A percentile compares a stretch with the other conserved stretches of the same genome.
phyloP scores from a whole-genome alignment of 1,140 invertebrate genomes.

The Epicauta chinensis region DNA sequence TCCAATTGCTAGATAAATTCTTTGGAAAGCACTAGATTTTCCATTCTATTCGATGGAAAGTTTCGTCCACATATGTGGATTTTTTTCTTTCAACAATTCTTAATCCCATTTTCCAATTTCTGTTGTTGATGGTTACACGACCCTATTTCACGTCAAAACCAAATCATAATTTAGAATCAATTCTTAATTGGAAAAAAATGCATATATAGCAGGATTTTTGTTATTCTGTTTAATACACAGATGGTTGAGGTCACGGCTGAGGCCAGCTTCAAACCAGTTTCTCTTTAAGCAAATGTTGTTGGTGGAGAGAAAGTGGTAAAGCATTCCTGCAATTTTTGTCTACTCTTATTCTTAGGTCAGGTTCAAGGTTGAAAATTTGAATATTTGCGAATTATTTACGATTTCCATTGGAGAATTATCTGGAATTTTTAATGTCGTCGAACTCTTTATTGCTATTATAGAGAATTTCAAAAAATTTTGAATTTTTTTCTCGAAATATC shows the following conservation, averaged over 20 bases:
- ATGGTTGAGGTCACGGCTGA: slow-evolving; percentile 18
- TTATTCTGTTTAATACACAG: neutral
- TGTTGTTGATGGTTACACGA: no score
- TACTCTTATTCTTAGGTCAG: slow-evolving; percentile 9
- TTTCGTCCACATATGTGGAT: neutral
- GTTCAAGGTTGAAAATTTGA: slow-evolving; percentile 10
- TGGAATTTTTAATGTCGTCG: no score
- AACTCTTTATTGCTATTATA: no score
- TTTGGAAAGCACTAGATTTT: neutral
- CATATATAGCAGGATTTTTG: no score
- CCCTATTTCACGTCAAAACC: neutral
- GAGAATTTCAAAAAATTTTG: no score
- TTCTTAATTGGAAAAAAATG: no score
- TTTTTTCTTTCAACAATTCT: neutral
- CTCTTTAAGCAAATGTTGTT: slow-evolving; percentile 6
- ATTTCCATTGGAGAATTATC: no score
- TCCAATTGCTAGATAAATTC: slow-evolving; percentile 6
- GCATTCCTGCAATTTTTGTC: slow-evolving; percentile 1
- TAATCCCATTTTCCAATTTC: no score
- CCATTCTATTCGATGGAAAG: no score
- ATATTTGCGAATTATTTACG: neutral
- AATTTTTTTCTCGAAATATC: no score
- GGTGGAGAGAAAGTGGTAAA: slow-evolving; percentile 7
- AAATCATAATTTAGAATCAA: no score
- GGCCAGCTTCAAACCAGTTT: slow-evolving; percentile 11